Conservation (phyloP, 2,888 invertebrate species). For the Drosophila hamatofila region DNA sequence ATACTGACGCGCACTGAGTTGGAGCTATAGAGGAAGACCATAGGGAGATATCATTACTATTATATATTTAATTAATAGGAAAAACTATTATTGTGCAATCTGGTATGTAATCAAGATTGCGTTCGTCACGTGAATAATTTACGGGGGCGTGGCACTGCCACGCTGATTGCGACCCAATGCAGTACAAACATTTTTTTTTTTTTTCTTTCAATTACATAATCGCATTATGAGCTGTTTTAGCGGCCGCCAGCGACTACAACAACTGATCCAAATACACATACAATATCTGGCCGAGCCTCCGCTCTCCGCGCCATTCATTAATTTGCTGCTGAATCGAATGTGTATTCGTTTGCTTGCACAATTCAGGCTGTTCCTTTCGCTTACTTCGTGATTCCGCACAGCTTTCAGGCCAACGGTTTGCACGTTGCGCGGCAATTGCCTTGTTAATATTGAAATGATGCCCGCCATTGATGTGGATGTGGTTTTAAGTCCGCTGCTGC, state of each 20-base stretch:
- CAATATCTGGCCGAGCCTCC: neutral
- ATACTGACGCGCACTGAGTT: constrained; percentile 78
- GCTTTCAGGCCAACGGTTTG: constrained; percentile 77
- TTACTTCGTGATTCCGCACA: constrained; percentile 81
- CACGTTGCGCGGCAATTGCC: constrained; percentile 85
- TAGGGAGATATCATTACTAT: constrained; percentile 5
- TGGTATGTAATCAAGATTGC: constrained; percentile 2
- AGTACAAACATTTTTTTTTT: constrained; percentile 53
- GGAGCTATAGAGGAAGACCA: constrained; percentile 61
- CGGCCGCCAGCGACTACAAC: constrained; percentile 9
- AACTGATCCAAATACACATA: constrained; percentile 28
- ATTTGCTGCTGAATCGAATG: neutral
- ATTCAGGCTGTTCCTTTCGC: constrained; percentile 43
- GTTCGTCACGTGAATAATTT: constrained; percentile 52
- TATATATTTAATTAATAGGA: neutral
- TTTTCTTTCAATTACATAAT: constrained; percentile 81
- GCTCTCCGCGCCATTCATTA: constrained; percentile 1
- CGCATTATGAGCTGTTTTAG: constrained; percentile 36
- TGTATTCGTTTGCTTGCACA: neutral
- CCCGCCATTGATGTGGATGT: constrained; percentile 84
- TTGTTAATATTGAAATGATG: constrained; percentile 86
- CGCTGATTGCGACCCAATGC: constrained; percentile 42
- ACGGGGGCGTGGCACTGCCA: constrained; percentile 48
- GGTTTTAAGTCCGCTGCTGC: constrained; percentile 36
- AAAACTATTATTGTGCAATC: constrained; percentile 78